Evolutionary conservation across 2,113 vertebrate genomes (phyloP).

Genomic region (Callorhinus ursinus): DNA sequence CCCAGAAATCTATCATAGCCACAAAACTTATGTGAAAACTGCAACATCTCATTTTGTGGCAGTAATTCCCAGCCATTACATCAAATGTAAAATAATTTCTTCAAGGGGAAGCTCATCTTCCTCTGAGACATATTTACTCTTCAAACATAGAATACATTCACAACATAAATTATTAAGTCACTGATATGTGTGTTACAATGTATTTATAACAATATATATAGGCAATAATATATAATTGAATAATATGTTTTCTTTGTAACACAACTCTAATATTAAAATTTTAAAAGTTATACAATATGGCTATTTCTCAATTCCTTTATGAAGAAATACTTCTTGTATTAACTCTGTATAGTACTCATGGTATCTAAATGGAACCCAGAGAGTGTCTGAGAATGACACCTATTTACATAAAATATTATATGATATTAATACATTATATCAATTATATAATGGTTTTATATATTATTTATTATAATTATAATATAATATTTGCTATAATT

Average conservation of each 20-base stretch:
- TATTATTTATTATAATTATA: background rate
- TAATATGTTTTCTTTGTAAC: background rate
- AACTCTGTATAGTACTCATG: background rate
- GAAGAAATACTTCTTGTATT: background rate
- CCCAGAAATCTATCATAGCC: background rate
- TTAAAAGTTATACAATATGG: background rate
- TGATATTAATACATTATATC: background rate
- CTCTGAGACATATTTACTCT: background rate
- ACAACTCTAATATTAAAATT: background rate
- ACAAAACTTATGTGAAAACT: background rate
- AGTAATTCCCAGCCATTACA: background rate
- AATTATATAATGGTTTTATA: background rate
- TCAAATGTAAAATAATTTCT: slow-evolving; percentile 6
- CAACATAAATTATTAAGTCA: background rate
- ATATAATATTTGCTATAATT: background rate
- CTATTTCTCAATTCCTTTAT: background rate
- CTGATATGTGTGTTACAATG: background rate
- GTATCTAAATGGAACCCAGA: background rate
- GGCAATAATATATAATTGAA: background rate
- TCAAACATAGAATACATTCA: background rate
- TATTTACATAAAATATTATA: background rate
- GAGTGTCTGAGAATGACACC: background rate
- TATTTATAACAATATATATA: background rate
- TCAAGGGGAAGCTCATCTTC: background rate
- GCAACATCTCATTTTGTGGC: background rate